phyloP scores from a whole-genome alignment of 37 sponge, comb jelly and placozoan genomes.

The Haliclona indistincta region DNA sequence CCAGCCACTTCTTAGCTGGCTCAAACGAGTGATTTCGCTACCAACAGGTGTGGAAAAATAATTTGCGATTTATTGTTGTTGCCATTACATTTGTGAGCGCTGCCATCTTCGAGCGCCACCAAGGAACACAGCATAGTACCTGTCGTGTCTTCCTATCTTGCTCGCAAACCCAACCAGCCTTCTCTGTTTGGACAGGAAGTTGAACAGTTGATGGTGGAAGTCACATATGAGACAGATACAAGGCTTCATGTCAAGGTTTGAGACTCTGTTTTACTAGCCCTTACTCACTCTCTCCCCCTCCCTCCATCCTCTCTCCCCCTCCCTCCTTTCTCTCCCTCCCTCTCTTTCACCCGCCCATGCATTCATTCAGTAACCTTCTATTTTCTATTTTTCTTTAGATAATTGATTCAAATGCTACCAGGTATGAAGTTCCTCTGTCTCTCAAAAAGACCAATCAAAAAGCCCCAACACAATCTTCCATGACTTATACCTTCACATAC shows the following conservation, averaged over 20 bases:
- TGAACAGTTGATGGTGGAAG: slow-evolving; percentile 27
- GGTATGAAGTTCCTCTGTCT: slow-evolving; percentile 56
- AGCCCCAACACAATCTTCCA: slow-evolving; percentile 20
- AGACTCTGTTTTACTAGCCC: not conserved
- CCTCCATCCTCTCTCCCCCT: no score
- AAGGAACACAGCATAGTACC: no score
- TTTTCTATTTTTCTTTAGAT: slow-evolving; percentile 2
- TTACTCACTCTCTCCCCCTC: no score
- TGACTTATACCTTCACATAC: slow-evolving; percentile 16
- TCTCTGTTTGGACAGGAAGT: slow-evolving; percentile 33
- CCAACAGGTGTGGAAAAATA: no score
- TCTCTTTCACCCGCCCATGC: not conserved
- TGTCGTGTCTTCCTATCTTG: no score
- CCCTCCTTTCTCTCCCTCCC: no score
- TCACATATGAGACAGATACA: slow-evolving; percentile 31
- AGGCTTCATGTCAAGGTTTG: slow-evolving; percentile 47
- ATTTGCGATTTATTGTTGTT: no score
- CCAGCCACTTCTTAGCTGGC: no score
- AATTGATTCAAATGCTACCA: slow-evolving; percentile 3
- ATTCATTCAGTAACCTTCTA: not conserved
- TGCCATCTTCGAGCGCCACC: no score
- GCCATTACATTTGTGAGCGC: no score
- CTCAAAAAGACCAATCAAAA: not conserved
- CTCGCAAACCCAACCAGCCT: not conserved
- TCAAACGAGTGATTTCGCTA: no score